These are phyloP conservation scores for Elmis aenea DNA, from an alignment of 2,888 invertebrate species.

Conservation along the genomic window DNA sequence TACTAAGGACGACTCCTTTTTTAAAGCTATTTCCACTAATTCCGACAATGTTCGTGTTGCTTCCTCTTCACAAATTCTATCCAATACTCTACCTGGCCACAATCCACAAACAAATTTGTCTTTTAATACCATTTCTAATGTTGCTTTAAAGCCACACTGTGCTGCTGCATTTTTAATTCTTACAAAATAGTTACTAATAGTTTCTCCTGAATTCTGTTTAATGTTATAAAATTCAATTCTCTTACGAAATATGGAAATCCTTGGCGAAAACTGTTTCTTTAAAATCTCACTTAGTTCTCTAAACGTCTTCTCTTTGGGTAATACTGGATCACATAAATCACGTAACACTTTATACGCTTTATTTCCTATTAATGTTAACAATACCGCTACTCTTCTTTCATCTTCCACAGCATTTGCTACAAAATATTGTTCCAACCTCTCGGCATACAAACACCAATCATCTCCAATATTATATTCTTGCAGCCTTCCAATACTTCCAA, in stretches of 20 bases:
- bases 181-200: conserved; percentile 14
- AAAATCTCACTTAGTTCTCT: conserved; percentile 6
- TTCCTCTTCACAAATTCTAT: conserved; percentile 7
- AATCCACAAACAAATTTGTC: conserved; percentile 14
- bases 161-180: conserved; percentile 15
- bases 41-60: conserved; percentile 3
- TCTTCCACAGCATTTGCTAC: conserved; percentile 18
- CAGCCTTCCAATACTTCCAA: too few species aligned
- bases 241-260: conserved; percentile 11
- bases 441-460: conserved; percentile 12
- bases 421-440: conserved; percentile 24
- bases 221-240: conserved; percentile 10
- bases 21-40: conserved; percentile 10
- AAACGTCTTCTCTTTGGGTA: conserved; percentile 18
- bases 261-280: conserved; percentile 12
- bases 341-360: conserved; percentile 17
- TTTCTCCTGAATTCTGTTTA: conserved; percentile 7
- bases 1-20: conserved; percentile 3
- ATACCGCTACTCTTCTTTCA: conserved; percentile 18
- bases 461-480: conserved; percentile 7
- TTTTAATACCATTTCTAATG: conserved; percentile 4
- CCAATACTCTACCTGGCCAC: conserved; percentile 11
- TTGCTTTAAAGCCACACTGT: conserved; percentile 16
- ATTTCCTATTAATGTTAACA: conserved; percentile 16
- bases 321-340: conserved; percentile 19